phyloP scores from a whole-genome alignment of 2,888 invertebrate species.

The Nemurella pictetii region DNA sequence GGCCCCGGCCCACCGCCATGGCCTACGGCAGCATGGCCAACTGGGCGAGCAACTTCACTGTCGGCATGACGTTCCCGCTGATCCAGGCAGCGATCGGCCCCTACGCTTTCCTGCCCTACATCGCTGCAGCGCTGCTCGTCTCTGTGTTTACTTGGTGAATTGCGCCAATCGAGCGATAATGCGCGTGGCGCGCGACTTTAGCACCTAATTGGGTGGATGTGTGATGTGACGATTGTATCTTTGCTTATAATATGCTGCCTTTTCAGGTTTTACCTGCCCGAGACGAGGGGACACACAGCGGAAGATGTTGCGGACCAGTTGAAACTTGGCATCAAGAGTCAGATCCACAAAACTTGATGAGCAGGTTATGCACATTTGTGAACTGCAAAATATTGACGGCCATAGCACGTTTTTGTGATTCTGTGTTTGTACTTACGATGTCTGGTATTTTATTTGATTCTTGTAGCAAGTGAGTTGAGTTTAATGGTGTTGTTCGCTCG shows the following conservation, averaged over 20 bases:
- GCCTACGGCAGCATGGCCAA: conserved; percentile 83
- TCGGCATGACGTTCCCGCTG: conserved; percentile 76
- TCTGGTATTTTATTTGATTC: too few relatives aligned
- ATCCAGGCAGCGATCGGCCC: conserved; percentile 66
- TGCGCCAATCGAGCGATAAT: too few relatives aligned
- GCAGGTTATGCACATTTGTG: too few relatives aligned
- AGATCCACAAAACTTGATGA: conserved; percentile 11
- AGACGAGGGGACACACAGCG: conserved; percentile 70
- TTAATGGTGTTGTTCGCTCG: too few relatives aligned
- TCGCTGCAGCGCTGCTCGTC: conserved; percentile 59
- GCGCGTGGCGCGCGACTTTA: too few relatives aligned
- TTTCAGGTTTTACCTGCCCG: conserved; percentile 69
- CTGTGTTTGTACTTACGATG: too few relatives aligned
- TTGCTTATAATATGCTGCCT: not conserved
- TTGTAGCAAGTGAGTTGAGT: too few relatives aligned
- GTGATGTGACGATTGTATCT: too few relatives aligned
- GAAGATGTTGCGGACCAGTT: conserved; percentile 65
- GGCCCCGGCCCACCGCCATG: conserved; percentile 83
- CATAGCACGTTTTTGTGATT: too few relatives aligned
- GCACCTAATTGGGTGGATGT: too few relatives aligned
- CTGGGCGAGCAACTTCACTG: conserved; percentile 86
- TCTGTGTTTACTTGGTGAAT: conserved; percentile 59
- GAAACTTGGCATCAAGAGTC: conserved; percentile 59
- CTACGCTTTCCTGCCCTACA: conserved; percentile 77
- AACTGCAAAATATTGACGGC: too few relatives aligned